Percentiles rank a stretch among this genome's conserved stretches.
phyloP scores from a whole-genome alignment of 2,113 vertebrate genomes.

The Potamarius usumacintae region DNA sequence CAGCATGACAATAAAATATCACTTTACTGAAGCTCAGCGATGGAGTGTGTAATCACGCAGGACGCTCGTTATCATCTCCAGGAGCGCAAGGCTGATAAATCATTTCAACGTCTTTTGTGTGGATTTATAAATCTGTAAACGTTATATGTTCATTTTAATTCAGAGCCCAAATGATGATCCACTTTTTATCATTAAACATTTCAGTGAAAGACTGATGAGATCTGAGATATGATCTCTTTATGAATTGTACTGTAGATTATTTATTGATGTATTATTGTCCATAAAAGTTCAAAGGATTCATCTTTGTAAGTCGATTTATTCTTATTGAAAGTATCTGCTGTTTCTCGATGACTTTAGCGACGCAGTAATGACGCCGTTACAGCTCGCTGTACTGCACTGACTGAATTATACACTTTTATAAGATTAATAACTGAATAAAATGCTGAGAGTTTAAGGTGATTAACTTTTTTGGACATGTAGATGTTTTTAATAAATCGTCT shows the following conservation, averaged over 20 bases:
- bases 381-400: too few species aligned
- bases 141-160: neutral
- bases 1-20: neutral
- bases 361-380: too few species aligned
- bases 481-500: too few species aligned
- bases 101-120: neutral
- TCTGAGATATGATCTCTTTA: neutral
- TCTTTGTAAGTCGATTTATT: too few species aligned
- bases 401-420: too few species aligned
- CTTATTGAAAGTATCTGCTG: neutral
- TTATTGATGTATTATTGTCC: neutral
- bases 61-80: neutral
- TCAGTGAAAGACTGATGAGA: too few species aligned
- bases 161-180: neutral
- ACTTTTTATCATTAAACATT: too few species aligned
- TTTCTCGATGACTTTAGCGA: neutral
- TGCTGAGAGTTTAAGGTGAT: too few species aligned
- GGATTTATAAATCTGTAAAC: neutral
- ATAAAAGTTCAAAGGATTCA: too few species aligned
- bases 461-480: too few species aligned
- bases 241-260: neutral
- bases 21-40: neutral
- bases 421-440: too few species aligned
- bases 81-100: neutral
- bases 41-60: neutral